Conservation (phyloP, 2,797 vertebrate species). For the Tympanoctomys barrerae region DNA sequence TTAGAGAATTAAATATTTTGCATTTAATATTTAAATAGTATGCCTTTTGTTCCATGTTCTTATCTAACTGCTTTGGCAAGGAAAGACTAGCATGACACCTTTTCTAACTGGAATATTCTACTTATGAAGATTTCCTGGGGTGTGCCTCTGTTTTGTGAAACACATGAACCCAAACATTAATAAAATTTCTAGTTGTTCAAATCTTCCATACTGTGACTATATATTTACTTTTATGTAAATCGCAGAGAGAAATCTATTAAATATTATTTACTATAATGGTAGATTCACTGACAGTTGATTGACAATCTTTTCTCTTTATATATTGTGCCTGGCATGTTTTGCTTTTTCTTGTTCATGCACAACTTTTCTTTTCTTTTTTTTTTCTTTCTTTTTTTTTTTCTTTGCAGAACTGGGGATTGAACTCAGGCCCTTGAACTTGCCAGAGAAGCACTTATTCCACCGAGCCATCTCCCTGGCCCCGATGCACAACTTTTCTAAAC, state of each 20-base stretch:
- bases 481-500: not conserved
- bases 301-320: not conserved
- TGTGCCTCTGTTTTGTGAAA: constrained; percentile 5
- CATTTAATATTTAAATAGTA: not conserved
- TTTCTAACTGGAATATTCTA: not conserved
- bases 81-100: not conserved
- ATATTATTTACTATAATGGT: not conserved
- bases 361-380: not conserved
- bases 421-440: no score
- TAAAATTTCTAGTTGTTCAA: constrained; percentile 30
- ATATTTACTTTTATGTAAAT: not conserved
- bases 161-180: not conserved
- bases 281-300: not conserved
- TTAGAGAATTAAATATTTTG: not conserved
- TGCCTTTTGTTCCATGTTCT: not conserved
- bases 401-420: no score
- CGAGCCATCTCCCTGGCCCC: no score
- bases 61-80: not conserved
- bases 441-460: no score
- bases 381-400: not conserved
- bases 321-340: not conserved
- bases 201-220: not conserved
- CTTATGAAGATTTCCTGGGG: not conserved
- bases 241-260: not conserved
- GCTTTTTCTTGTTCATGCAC: not conserved